These are phyloP conservation scores for Bombylius major DNA, from an alignment of 2,888 invertebrate genomes.

Conservation along the genomic window DNA sequence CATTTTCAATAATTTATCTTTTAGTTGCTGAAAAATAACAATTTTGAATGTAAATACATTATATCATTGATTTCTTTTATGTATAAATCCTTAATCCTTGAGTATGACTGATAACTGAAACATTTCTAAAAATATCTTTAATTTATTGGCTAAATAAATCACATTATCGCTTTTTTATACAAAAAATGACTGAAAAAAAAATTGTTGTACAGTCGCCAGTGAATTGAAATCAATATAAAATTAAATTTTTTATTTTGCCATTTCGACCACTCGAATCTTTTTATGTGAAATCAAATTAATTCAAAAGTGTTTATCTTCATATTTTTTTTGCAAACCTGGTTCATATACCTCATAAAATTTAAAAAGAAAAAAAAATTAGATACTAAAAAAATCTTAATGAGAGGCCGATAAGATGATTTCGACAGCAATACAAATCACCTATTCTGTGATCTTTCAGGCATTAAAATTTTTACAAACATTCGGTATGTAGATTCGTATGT, in stretches of 20 bases:
- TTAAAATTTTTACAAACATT: neutral
- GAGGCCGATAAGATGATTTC: slow-evolving; percentile 7
- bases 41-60: too few species aligned
- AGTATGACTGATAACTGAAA: too few species aligned
- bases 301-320: too few species aligned
- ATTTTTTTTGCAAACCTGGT: neutral
- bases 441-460: neutral
- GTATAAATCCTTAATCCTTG: too few species aligned
- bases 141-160: slow-evolving; percentile 7
- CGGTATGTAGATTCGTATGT: neutral
- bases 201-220: neutral
- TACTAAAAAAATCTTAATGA: neutral
- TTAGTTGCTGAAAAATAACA: too few species aligned
- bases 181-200: neutral
- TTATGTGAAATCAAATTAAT: neutral
- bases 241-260: neutral
- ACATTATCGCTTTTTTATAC: slow-evolving; percentile 6
- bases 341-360: slow-evolving; percentile 1
- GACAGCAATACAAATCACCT: slow-evolving; percentile 7
- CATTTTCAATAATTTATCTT: too few species aligned
- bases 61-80: too few species aligned
- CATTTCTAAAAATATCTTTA: slow-evolving; percentile 2
- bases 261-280: neutral
- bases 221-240: neutral
- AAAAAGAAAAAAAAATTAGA: neutral